These are phyloP conservation scores for Microplitis manilae DNA, from an alignment of 2,888 invertebrate genomes.

Conservation along the genomic window DNA sequence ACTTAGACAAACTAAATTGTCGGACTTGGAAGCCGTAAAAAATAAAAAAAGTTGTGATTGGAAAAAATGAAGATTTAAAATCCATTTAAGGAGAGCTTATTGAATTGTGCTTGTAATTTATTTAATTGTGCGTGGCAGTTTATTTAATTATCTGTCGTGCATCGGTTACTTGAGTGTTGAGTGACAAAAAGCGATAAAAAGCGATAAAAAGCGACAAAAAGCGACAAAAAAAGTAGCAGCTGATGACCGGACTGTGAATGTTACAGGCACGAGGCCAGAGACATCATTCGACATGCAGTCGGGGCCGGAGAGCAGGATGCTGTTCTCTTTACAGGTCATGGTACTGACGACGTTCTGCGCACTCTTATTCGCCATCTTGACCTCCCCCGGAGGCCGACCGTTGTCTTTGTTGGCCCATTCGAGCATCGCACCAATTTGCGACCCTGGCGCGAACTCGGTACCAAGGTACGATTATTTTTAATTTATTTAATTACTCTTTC, in stretches of 20 bases:
- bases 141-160: background rate
- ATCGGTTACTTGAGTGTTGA: constrained; percentile 6
- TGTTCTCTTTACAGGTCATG: constrained; percentile 73
- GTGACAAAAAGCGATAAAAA: background rate
- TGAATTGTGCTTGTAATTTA: background rate
- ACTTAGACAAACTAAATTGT: background rate
- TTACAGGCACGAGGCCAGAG: constrained; percentile 84
- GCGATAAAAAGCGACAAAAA: too few species aligned
- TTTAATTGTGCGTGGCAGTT: constrained; percentile 12
- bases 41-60: background rate
- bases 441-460: constrained; percentile 87
- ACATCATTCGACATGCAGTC: constrained; percentile 84
- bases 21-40: background rate
- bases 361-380: constrained; percentile 83
- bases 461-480: constrained; percentile 75
- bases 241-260: constrained; percentile 41
- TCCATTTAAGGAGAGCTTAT: background rate
- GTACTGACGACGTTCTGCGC: constrained; percentile 84
- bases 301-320: constrained; percentile 82
- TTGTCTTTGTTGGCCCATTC: constrained; percentile 85
- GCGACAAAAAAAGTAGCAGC: constrained; percentile 20
- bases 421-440: constrained; percentile 84
- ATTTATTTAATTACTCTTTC: constrained; percentile 21
- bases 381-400: constrained; percentile 76
- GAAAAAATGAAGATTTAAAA: background rate